Evolutionary conservation across 92 coral and sea anemone genomes (phyloP).

Genomic region (Epizoanthus stellaris): DNA sequence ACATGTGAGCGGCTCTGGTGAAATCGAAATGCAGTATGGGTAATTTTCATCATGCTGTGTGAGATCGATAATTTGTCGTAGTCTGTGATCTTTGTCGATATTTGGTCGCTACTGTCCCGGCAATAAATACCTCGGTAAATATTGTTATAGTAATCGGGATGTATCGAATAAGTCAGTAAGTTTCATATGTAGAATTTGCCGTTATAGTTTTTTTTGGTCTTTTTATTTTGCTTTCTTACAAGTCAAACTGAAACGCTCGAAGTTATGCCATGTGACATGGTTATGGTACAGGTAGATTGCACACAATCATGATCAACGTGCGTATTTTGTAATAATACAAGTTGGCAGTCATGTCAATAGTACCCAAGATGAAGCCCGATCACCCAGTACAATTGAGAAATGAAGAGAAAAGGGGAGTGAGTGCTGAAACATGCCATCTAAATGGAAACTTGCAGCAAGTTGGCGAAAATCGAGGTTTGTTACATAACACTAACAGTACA

Average conservation of each 20-base stretch:
- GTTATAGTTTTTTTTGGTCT: neutral
- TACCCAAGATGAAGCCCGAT: conserved; percentile 16
- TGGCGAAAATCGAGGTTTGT: conserved; percentile 10
- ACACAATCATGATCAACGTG: neutral
- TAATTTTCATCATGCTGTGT: neutral
- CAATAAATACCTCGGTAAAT: no score
- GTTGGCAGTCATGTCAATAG: neutral
- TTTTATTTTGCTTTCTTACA: neutral
- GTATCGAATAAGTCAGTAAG: no score
- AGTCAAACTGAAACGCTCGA: neutral
- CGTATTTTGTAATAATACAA: neutral
- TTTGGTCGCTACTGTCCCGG: no score
- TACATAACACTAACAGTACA: no score
- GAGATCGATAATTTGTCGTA: neutral
- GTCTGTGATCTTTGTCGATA: neutral
- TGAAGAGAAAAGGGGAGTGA: neutral
- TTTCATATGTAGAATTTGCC: neutral
- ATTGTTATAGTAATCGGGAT: no score
- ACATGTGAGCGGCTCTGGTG: neutral
- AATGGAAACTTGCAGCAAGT: conserved; percentile 7
- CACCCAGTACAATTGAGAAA: conserved; percentile 1
- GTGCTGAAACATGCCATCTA: neutral
- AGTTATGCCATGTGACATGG: conserved; percentile 2
- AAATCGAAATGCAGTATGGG: neutral
- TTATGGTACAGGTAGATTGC: neutral